Percentiles rank a stretch among this genome's conserved stretches.
phyloP scores from a whole-genome alignment of 2,888 invertebrate genomes.

The Coenonympha glycerion region DNA sequence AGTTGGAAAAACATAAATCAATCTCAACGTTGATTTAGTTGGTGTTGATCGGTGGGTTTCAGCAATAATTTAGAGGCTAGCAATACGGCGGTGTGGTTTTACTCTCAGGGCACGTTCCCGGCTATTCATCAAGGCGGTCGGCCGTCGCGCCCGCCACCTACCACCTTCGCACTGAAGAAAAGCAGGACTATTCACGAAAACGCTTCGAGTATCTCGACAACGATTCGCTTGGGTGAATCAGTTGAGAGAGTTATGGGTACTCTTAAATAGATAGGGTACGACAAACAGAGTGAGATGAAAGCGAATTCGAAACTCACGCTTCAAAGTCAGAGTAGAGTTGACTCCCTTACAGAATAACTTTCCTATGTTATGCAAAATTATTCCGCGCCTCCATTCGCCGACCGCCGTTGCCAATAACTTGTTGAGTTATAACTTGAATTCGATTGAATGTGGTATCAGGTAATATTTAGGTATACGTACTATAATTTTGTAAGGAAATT shows the following conservation, averaged over 20 bases:
- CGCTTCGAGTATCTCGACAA: no score
- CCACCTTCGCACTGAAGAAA: background rate
- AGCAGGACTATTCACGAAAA: no score
- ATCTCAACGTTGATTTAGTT: background rate
- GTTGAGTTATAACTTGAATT: slow-evolving; percentile 40
- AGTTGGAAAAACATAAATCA: background rate
- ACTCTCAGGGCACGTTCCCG: slow-evolving; percentile 35
- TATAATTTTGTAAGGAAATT: no score
- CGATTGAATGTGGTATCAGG: no score
- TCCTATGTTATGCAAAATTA: slow-evolving; percentile 60
- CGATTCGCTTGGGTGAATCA: no score
- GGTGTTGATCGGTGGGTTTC: background rate
- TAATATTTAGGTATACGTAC: no score
- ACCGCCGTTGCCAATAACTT: slow-evolving; percentile 54
- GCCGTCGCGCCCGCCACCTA: background rate
- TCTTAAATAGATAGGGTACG: no score
- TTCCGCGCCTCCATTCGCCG: slow-evolving; percentile 53
- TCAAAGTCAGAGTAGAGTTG: no score
- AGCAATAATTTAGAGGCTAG: background rate
- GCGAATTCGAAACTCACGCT: no score
- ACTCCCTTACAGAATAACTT: no score
- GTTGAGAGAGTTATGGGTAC: no score
- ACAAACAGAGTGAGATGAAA: no score
- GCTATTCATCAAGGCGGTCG: slow-evolving; percentile 29
- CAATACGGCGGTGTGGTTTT: background rate